Evolutionary conservation across 2,797 vertebrate genomes (phyloP), one percentile per base, ranked within the genome.

Genomic region (Onychomys leucogaster): DNA sequence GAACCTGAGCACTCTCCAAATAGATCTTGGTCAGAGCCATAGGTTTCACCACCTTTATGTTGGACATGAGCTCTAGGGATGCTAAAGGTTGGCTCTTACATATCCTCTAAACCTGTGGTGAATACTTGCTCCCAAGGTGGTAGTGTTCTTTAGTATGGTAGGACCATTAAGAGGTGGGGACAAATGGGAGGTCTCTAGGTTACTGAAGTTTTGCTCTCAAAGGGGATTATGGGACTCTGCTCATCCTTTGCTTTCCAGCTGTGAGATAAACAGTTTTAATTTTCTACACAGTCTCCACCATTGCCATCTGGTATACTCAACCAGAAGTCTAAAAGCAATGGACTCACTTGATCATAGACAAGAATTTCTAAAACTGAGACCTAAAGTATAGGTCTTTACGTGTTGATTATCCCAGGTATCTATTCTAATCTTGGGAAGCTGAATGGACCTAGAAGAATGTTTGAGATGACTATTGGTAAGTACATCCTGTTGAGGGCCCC

Each of bases 21-120:
- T 97, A 99, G 98, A 98, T 99, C 63, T 99, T 98, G 0, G 98
- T 99, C 82, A 98, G 43, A 55, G 11, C 76, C 34, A 6, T 41
- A 1, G 61, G 6, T 27, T 55, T 89, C 49, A 52, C 37, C 3
- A 29, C 5, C 0, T 98, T 98, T 92, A 98, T 99, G 96, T 99
- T 98, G 1, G 98, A 99, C 59, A 99, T 89, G 16, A 99, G 98
- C 9, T 57, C 83, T 75, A 2, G 17, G 77, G 61, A 29, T 90
- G 16, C 6, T 5, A 55, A 7, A 41, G 25, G 55, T 32, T 87
- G 49, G 14, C 25, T 67, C n/a, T n/a, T 87, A 21, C 16, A 32
- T 57, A 10, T 12, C 25, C 6, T 61, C 63, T 27, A 83, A 71
- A 37, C 69, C 21, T 55, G 9, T 9, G 49, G 14, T 46, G 46